Evolutionary conservation across 2,888 invertebrate species (phyloP).

Genomic region (Lacanobia wlatinum): DNA sequence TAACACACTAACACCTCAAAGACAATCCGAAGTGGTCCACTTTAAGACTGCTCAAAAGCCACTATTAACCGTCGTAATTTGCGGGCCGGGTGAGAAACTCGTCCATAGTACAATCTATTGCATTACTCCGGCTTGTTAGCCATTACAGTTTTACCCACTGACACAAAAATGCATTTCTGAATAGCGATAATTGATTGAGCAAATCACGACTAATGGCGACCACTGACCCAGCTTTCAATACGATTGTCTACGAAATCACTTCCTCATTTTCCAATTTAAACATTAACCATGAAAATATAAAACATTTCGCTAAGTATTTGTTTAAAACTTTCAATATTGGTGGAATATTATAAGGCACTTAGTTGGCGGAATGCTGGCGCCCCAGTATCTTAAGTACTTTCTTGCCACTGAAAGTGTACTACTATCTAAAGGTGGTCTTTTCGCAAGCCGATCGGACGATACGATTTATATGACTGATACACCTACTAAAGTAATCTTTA

Average conservation of each 20-base stretch:
- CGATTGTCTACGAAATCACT: conserved; percentile 72
- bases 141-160: conserved; percentile 69
- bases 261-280: conserved; percentile 69
- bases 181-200: conserved; percentile 72
- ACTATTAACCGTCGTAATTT: conserved; percentile 58
- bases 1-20: conserved; percentile 46
- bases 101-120: conserved; percentile 54
- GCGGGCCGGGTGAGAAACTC: conserved; percentile 59
- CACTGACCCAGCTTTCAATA: conserved; percentile 70
- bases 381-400: conserved; percentile 60
- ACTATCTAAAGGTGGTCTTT: conserved; percentile 27
- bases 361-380: conserved; percentile 52
- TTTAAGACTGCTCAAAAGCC: conserved; percentile 51
- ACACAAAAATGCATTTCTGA: conserved; percentile 70
- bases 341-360: conserved; percentile 52
- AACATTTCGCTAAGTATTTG: conserved; percentile 56
- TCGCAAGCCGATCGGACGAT: conserved; percentile 35
- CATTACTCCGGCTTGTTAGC: conserved; percentile 51
- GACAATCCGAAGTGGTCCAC: conserved; percentile 50
- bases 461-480: conserved; percentile 57
- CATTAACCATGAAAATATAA: conserved; percentile 64
- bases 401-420: conserved; percentile 56
- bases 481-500: conserved; percentile 35
- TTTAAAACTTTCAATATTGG: conserved; percentile 61
- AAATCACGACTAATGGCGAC: conserved; percentile 68